Conservation (phyloP, 2,888 invertebrate species). For the Cynaeus angustus region DNA sequence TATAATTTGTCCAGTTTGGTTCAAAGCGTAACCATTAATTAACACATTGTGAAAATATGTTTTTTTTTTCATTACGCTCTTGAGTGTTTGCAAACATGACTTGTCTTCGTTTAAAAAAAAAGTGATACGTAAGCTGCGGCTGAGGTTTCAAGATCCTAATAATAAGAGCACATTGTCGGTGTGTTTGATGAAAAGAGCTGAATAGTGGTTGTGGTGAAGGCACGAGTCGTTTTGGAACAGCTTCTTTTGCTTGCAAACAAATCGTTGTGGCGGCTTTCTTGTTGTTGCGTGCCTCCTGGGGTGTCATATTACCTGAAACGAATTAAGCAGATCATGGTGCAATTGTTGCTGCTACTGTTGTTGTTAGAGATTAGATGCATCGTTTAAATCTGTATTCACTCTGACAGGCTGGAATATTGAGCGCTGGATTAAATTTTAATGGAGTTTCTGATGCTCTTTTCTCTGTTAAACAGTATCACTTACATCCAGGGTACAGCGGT, state of each 20-base stretch:
- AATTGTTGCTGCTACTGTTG: constrained; percentile 39
- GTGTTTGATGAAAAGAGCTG: constrained; percentile 18
- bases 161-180: constrained; percentile 13
- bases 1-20: no score
- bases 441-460: constrained; percentile 43
- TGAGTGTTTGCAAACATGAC: no score
- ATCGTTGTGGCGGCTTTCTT: constrained; percentile 38
- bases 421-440: constrained; percentile 44
- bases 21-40: no score
- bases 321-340: constrained; percentile 42
- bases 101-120: no score
- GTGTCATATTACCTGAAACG: constrained; percentile 44
- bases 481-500: constrained; percentile 2
- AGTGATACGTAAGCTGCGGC: neutral
- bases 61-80: no score
- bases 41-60: no score
- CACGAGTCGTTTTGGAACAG: constrained; percentile 42
- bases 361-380: constrained; percentile 45
- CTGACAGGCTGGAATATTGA: constrained; percentile 18
- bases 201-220: constrained; percentile 40
- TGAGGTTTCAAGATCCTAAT: neutral
- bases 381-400: constrained; percentile 29
- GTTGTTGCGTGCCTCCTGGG: constrained; percentile 33
- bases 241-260: constrained; percentile 29
- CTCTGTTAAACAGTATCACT: constrained; percentile 35